phyloP scores from a whole-genome alignment of 37 sponge, comb jelly and placozoan species.

The Theonella swinhoei region DNA sequence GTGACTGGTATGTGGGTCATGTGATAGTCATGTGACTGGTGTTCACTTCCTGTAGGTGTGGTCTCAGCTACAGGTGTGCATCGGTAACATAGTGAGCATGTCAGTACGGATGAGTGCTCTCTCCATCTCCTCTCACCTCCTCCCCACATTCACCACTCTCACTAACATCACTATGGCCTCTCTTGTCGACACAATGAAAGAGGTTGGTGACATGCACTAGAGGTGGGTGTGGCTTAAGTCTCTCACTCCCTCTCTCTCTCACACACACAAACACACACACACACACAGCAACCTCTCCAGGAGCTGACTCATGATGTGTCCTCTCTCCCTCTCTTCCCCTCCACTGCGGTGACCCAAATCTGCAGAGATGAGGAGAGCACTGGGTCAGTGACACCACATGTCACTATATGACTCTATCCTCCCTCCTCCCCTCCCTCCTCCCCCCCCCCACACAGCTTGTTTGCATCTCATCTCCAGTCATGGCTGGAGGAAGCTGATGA shows the following conservation, averaged over 20 bases:
- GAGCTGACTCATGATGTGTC: slow-evolving; percentile 9
- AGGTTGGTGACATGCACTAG: neutral
- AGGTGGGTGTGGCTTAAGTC: neutral
- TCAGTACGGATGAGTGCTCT: slow-evolving; percentile 13
- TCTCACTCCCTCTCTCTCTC: neutral
- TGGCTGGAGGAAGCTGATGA: neutral
- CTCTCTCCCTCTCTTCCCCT: slow-evolving; percentile 29
- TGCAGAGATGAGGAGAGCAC: slow-evolving; percentile 16
- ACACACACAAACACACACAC: neutral
- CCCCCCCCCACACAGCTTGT: slow-evolving; percentile 14
- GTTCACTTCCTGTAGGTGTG: slow-evolving; percentile 5
- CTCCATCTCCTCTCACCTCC: slow-evolving; percentile 39
- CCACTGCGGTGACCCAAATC: slow-evolving; percentile 17
- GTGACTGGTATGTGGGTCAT: neutral
- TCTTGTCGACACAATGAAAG: slow-evolving; percentile 24
- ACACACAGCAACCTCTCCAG: neutral
- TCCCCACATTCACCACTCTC: slow-evolving; percentile 40
- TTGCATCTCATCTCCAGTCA: slow-evolving; percentile 24
- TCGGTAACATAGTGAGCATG: slow-evolving; percentile 5
- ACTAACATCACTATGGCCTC: slow-evolving; percentile 30
- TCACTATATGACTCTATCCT: neutral
- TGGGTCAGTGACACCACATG: too few species aligned
- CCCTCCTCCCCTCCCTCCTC: slow-evolving; percentile 3
- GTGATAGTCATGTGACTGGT: neutral
- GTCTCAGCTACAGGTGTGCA: slow-evolving; percentile 14